Percentiles rank a stretch among this genome's conserved stretches.
Conservation (phyloP, 1,140 invertebrate genomes). For the Eubasilissa regina region DNA sequence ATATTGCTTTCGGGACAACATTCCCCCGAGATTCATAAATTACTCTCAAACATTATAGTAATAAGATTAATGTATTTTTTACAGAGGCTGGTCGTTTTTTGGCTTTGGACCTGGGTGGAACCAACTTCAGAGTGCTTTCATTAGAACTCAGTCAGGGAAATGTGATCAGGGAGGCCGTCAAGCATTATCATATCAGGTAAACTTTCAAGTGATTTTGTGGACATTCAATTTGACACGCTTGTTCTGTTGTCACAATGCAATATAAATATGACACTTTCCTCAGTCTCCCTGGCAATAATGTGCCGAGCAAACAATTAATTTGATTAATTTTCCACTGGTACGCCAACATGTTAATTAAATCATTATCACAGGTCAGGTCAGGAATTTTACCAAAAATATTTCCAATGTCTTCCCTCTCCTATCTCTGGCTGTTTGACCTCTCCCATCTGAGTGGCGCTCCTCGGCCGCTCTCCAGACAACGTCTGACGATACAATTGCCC, state of each 20-base stretch:
- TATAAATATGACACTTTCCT: neutral
- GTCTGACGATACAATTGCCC: too few species aligned
- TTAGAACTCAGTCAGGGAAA: conserved; percentile 83
- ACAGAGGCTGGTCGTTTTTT: conserved; percentile 90
- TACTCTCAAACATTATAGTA: neutral
- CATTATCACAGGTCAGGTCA: too few species aligned
- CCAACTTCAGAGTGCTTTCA: conserved; percentile 96
- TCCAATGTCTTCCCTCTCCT: too few species aligned
- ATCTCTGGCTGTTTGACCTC: too few species aligned
- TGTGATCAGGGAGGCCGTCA: conserved; percentile 67
- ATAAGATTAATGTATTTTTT: conserved; percentile 15
- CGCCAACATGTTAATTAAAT: too few species aligned
- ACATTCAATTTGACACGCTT: neutral
- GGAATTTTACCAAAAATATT: too few species aligned
- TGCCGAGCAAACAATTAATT: neutral
- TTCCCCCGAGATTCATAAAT: too few species aligned
- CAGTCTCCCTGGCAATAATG: neutral
- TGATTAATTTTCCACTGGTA: too few species aligned
- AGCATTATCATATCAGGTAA: conserved; percentile 71
- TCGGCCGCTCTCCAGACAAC: too few species aligned
- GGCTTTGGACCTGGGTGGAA: conserved; percentile 95
- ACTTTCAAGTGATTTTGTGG: neutral
- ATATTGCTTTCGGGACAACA: neutral
- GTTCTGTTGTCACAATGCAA: neutral
- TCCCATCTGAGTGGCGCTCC: too few species aligned